Conservation (phyloP, 2,888 invertebrate species). For the Torymus texanus region DNA sequence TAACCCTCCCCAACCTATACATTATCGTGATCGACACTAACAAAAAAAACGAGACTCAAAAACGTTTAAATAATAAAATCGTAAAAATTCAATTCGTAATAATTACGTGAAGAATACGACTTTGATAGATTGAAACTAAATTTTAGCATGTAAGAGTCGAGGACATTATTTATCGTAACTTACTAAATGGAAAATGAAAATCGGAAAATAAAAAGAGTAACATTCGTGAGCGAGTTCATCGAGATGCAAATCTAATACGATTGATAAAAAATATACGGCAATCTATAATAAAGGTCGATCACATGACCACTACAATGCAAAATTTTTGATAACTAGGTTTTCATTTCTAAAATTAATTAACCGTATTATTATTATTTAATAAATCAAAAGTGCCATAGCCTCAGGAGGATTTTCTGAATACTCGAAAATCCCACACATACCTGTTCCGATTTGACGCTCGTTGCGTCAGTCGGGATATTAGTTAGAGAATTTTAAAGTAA, state of each 20-base stretch:
- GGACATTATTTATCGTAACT: conserved; percentile 48
- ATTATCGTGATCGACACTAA: conserved; percentile 58
- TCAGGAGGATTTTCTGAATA: conserved; percentile 51
- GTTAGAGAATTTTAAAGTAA: conserved; percentile 54
- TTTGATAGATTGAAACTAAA: conserved; percentile 23
- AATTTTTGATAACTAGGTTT: conserved; percentile 50
- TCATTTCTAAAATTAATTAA: conserved; percentile 48
- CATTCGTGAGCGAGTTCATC: conserved; percentile 50
- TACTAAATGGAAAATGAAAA: conserved; percentile 23
- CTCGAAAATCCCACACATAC: conserved; percentile 52
- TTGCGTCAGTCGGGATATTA: conserved; percentile 40
- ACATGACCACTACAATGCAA: conserved; percentile 44
- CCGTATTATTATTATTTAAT: conserved; percentile 51
- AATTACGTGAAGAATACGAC: conserved; percentile 46
- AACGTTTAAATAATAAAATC: conserved; percentile 48
- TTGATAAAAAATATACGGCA: conserved; percentile 62
- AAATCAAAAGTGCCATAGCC: conserved; percentile 55
- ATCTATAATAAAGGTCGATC: conserved; percentile 44
- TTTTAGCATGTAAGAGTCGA: conserved; percentile 54
- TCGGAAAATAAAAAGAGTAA: conserved; percentile 30
- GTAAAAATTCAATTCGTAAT: conserved; percentile 14
- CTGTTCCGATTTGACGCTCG: conserved; percentile 21
- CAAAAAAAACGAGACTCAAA: conserved; percentile 56
- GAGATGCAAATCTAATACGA: conserved; percentile 57
- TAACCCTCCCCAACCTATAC: conserved; percentile 57